Conservation (phyloP, 2,113 vertebrate species). For the Tapirus terrestris region DNA sequence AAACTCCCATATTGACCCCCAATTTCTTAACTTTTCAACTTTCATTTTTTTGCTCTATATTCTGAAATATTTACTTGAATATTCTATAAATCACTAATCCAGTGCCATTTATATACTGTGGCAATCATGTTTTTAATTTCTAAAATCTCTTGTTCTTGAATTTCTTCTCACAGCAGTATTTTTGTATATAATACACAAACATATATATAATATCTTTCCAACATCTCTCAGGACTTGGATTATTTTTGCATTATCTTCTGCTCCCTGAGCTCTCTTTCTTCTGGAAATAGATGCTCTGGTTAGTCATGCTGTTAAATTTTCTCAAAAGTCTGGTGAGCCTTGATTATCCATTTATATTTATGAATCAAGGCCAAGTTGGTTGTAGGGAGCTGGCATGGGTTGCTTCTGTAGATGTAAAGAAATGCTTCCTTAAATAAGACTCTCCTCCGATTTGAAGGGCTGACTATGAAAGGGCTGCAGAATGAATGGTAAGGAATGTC, state of each 20-base stretch:
- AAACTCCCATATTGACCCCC: neutral
- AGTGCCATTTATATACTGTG: neutral
- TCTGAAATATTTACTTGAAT: neutral
- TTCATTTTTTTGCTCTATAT: neutral
- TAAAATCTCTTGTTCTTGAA: neutral
- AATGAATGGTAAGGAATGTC: neutral
- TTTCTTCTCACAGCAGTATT: constrained; percentile 4
- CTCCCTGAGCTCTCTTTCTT: constrained; percentile 4
- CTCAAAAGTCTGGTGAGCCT: neutral
- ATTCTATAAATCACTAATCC: neutral
- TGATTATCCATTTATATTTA: constrained; percentile 23
- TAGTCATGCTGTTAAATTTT: neutral
- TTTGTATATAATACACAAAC: neutral
- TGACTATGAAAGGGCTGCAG: neutral
- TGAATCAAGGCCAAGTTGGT: neutral
- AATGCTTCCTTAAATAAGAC: neutral
- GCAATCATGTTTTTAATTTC: neutral
- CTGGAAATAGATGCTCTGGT: neutral
- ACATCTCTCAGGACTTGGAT: neutral
- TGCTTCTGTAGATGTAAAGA: neutral
- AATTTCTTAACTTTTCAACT: neutral
- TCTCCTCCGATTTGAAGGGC: neutral
- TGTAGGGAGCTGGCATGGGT: neutral
- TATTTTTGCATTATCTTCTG: neutral
- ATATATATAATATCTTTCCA: neutral